Evolutionary conservation across 2,888 invertebrate genomes (phyloP), one percentile per base, ranked within the genome.

Genomic region (Agonum fuliginosum): DNA sequence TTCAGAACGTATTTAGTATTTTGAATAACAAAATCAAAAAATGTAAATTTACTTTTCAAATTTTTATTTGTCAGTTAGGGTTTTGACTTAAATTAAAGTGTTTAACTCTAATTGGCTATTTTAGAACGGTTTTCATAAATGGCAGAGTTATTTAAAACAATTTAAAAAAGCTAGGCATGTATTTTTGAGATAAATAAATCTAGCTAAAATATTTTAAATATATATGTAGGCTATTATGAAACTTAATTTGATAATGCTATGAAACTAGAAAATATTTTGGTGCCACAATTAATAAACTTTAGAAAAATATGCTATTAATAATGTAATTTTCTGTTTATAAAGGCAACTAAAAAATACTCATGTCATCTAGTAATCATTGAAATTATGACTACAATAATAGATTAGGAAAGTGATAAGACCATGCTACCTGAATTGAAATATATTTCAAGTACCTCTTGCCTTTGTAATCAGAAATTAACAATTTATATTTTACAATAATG

Each of bases 131-230:
- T 46, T 17, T 46, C 41, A 41, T 41, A 10, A 41, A 41, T 41
- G 41, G 14, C n/a, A 41, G 14, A 41, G 41, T 12, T 41, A 41
- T 17, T 46, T 46, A 46, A 46, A 46, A 37, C 12, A 1, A 10
- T 5, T n/a, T 19, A 48, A 30, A 62, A 30, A 30, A 54, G 24
- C 30, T 62, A 62, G 12, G 30, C 27, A 30, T 62, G 17, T 62
- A 62, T 48, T 70, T 69, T 70, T 48, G 48, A 22, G 48, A 70
- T 70, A 27, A 65, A 17, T 34, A 65, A 46, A 70, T 69, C 17
- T 27, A 69, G 69, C 27, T 43, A 69, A 69, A 43, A 69, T 69
- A 69, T 43, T 69, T 43, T 69, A 69, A 22, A 46, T 43, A 69
- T 46, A 43, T 67, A 67, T 69, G 46, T 69, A 69, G 41, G 41